Conservation (phyloP, 1,140 invertebrate species). For the Eurytemora carolleeae region DNA sequence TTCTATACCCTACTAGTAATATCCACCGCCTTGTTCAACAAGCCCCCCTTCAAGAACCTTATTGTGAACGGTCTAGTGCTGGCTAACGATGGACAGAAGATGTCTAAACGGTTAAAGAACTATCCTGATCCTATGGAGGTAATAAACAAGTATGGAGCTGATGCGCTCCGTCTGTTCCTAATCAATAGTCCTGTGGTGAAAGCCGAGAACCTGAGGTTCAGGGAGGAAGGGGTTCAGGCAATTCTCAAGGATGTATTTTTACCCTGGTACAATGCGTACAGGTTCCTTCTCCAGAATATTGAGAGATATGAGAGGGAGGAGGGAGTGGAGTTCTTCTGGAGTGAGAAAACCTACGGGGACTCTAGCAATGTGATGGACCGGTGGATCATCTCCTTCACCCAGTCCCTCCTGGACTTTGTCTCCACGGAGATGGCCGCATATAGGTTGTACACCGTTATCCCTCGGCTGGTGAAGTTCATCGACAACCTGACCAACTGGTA, state of each 20-base stretch:
- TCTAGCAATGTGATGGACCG: conserved; percentile 76
- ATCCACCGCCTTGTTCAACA: conserved; percentile 86
- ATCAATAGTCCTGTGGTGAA: conserved; percentile 86
- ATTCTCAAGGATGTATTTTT: conserved; percentile 93
- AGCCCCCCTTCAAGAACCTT: conserved; percentile 92
- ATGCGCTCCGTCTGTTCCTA: conserved; percentile 83
- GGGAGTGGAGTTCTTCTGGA: conserved; percentile 27
- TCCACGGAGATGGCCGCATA: conserved; percentile 84
- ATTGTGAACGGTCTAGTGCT: conserved; percentile 87
- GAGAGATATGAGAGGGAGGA: conserved; percentile 43
- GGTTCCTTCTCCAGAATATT: conserved; percentile 83
- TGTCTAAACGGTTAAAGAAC: conserved; percentile 98
- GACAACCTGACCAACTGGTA: conserved; percentile 98
- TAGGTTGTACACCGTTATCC: conserved; percentile 82
- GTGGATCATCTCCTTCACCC: conserved; percentile 93
- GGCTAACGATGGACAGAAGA: conserved; percentile 91
- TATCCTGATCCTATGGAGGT: conserved; percentile 83
- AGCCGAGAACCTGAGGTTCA: conserved; percentile 87
- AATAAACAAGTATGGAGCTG: conserved; percentile 83
- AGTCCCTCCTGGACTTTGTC: conserved; percentile 71
- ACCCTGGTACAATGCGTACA: conserved; percentile 97
- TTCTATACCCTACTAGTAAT: conserved; percentile 94
- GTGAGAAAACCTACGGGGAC: conserved; percentile 23
- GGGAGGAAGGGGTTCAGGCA: conserved; percentile 88
- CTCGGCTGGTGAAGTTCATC: conserved; percentile 79